Base-by-base conservation (phyloP, 2,888 invertebrate species). In the Resseliella maxima region DNA sequence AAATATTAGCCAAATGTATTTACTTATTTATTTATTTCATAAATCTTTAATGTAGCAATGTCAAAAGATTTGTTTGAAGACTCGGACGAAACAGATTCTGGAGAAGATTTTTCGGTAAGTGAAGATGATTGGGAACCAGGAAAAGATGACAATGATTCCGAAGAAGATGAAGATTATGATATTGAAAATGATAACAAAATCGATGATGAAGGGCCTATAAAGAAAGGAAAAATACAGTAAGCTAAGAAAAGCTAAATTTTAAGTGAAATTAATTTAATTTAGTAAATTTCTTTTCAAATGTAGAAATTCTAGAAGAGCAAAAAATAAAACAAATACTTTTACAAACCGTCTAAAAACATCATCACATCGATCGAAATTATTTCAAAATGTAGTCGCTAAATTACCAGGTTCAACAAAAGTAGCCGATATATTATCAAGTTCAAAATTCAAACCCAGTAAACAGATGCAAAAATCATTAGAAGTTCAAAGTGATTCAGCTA, bases 91-190 rank as follows among this genome's bases (percentile, higher is more conserved):
- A 85, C 15, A 27, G 85, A 86, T 36, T 86, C 86, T 18, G 86
- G 38, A n/a, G 83, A 83, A 38, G 83, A 90, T 86, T 91, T 91
- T 88, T 91, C 91, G 0, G 90, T 90, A 18, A 90, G 91, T 87
- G 90, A 91, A 87, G 91, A 91, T 87, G 91, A 91, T 87, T 91
- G 90, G 89, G 89, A 89, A 46, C 90, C 89, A 6, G 89, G 87
- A 12, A 89, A 89, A 88, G 87, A 89, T 87, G 87, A 88, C 0
- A 38, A 0, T 21, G 15, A 0, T 31, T 45, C 86, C 1, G 85
- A 85, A 36, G 45, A 50, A 45, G 50, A 72, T 45, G 36, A 38
- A 31, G 85, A 81, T 24, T n/a, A 59, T 59, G 45, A 83, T 38
- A 24, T 21, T 46, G 46, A 24, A 10, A 36, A 85, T 15, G 85